phyloP scores from a whole-genome alignment of 2,113 vertebrate species.

The Neodontobutis hainanensis region DNA sequence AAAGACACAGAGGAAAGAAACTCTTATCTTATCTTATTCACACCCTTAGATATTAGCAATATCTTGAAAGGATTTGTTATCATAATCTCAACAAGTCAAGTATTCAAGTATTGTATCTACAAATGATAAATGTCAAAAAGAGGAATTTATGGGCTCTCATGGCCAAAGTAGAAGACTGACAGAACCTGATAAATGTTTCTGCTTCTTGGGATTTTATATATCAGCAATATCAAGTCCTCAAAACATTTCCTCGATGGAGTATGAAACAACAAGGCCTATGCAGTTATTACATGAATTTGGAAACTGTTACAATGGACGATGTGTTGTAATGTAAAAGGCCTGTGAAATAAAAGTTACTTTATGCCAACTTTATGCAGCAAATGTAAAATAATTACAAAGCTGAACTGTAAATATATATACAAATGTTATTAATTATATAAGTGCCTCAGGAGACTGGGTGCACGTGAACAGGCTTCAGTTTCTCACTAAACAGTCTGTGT shows the following conservation, averaged over 20 bases:
- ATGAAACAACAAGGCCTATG: slow-evolving; percentile 8
- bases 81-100: too few relatives aligned
- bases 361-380: not conserved
- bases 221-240: slow-evolving; percentile 8
- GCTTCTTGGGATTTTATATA: slow-evolving; percentile 18
- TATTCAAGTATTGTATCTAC: too few relatives aligned
- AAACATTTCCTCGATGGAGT: slow-evolving; percentile 16
- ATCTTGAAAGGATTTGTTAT: too few relatives aligned
- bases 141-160: not conserved
- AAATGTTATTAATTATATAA: slow-evolving; percentile 34
- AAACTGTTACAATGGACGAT: not conserved
- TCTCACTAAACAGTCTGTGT: slow-evolving; percentile 40
- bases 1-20: too few relatives aligned
- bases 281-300: not conserved
- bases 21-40: too few relatives aligned
- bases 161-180: slow-evolving; percentile 16
- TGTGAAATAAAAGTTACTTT: too few relatives aligned
- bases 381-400: not conserved
- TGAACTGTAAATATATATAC: slow-evolving; percentile 61
- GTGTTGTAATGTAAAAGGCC: too few relatives aligned
- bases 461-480: slow-evolving; percentile 42
- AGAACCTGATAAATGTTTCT: slow-evolving; percentile 15
- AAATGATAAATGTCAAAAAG: not conserved
- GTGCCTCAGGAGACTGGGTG: slow-evolving; percentile 47
- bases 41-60: too few relatives aligned